These are phyloP conservation scores for Strigamia transsilvanica DNA, from an alignment of 2,888 invertebrate species.

Conservation along the genomic window DNA sequence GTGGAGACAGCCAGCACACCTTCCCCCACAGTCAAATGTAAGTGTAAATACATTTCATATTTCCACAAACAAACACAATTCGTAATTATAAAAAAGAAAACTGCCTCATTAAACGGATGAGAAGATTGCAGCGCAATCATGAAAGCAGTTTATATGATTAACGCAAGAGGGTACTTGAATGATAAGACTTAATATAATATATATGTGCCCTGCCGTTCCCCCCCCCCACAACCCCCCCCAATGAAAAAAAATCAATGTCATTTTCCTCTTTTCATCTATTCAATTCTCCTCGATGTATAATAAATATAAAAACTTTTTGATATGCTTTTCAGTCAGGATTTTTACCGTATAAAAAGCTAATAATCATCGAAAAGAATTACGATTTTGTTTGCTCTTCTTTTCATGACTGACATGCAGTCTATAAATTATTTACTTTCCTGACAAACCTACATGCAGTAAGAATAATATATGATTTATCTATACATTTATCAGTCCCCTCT, in stretches of 20 bases:
- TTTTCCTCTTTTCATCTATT: not conserved
- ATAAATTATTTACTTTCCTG: conserved; percentile 15
- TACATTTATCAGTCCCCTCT: not conserved
- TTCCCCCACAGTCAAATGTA: conserved; percentile 55
- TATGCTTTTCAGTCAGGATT: not conserved
- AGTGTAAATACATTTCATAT: not conserved
- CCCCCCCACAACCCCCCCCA: no score
- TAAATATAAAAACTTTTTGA: not conserved
- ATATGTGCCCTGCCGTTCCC: no score
- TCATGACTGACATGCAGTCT: not conserved
- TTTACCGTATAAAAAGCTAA: not conserved
- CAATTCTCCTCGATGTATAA: not conserved
- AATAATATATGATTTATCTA: not conserved
- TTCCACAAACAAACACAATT: not conserved
- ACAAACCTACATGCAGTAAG: conserved; percentile 5
- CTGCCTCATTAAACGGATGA: not conserved
- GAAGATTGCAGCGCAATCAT: not conserved
- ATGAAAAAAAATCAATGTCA: not conserved
- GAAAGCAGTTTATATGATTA: not conserved
- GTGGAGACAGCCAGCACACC: conserved; percentile 54
- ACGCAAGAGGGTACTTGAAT: not conserved
- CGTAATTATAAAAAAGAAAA: conserved; percentile 20
- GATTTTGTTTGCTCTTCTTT: conserved; percentile 11
- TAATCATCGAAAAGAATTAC: conserved; percentile 33
- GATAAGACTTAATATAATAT: conserved; percentile 15